Evolutionary conservation across 2,113 vertebrate species (phyloP), one percentile per base, ranked within the genome.

Genomic region (Pao palembangensis): DNA sequence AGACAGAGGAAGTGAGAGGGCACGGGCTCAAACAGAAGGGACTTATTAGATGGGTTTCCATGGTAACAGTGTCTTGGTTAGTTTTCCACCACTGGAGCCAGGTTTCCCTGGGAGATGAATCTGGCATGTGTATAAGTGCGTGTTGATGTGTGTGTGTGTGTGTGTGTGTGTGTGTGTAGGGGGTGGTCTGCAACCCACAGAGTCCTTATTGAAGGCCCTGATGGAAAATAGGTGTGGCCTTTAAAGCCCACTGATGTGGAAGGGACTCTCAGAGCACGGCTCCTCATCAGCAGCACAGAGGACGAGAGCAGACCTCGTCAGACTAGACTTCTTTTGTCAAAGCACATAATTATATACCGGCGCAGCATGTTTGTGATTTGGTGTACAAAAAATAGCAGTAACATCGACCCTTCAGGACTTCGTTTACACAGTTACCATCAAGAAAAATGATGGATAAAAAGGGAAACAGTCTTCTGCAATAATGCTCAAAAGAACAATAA

Each of bases 1-100:
- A 75, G 64, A 73, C 14, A 47, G 61, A 63, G 64, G 50, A 54
- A 64, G 62, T 61, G 67, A 78, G 78, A 69, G 75, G 72, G 71
- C 80, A 71, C 73, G 53, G 18, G 43, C 46, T 57, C 58, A 74
- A 34, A 60, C 73, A 76, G 61, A 71, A 68, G 83, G 71, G 77
- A 82, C 86, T 75, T 72, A 87, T 87, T 89, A 89, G 81, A 88
- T 87, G 84, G 86, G 90, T 92, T 91, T 87, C 91, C 76, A 91
- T 90, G 88, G 90, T 82, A 90, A 92, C 89, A 77, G 83, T 83
- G 87, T 82, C 82, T 89, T 86, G 76, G 84, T 81, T 86, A 87
- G 81, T 61, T 79, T 83, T 83, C 89, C 84, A 49, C 90, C 69
- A 78, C 74, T 85, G 86, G 87, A 88, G 88, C 85, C 78, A 78